These are phyloP conservation scores for Spodoptera littoralis DNA, from an alignment of 2,888 invertebrate species.

Conservation along the genomic window DNA sequence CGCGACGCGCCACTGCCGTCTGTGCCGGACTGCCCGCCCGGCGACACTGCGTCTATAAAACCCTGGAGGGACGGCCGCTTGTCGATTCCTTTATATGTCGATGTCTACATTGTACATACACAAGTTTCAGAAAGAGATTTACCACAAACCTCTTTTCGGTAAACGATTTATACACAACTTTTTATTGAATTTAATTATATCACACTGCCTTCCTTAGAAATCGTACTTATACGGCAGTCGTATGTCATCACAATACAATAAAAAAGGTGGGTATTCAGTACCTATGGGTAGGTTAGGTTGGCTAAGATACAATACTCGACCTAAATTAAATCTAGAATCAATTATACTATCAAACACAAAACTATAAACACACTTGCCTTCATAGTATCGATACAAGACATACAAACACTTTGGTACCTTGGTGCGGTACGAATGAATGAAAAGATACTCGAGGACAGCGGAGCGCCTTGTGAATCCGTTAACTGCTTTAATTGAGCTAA, in stretches of 20 bases:
- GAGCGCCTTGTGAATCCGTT: slow-evolving; percentile 54
- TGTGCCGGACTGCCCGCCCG: slow-evolving; percentile 44
- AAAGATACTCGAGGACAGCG: slow-evolving; percentile 45
- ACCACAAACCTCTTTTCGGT: background rate
- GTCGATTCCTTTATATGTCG: slow-evolving; percentile 60
- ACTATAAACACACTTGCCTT: no score
- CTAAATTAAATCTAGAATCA: no score
- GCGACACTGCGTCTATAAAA: slow-evolving; percentile 84
- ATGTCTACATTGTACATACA: slow-evolving; percentile 37
- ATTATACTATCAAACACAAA: no score
- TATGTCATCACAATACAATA: no score
- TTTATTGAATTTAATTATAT: no score
- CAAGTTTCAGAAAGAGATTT: slow-evolving; percentile 12
- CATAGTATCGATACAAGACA: slow-evolving; percentile 13
- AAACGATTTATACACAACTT: no score
- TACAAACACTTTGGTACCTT: slow-evolving; percentile 13
- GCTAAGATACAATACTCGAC: no score
- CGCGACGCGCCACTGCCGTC: slow-evolving; percentile 80
- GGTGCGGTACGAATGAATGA: slow-evolving; percentile 58
- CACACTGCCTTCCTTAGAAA: no score
- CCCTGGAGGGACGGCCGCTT: slow-evolving; percentile 63
- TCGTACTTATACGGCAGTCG: no score
- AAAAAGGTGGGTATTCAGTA: no score
- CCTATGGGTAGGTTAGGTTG: no score
- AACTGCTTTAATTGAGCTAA: slow-evolving; percentile 40